Base-by-base conservation (phyloP, 2,888 invertebrate genomes). In the Vesta saturnalis region DNA sequence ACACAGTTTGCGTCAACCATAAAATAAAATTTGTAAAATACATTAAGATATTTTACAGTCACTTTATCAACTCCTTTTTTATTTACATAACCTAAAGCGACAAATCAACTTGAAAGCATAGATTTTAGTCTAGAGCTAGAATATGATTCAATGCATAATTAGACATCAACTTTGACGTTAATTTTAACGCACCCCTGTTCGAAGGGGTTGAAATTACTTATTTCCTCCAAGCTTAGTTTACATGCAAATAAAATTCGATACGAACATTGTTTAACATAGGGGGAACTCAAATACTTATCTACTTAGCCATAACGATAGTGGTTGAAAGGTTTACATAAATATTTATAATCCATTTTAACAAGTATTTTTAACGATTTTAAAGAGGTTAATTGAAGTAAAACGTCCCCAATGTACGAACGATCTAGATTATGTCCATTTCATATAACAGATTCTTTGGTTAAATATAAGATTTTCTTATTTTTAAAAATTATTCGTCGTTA, bases 221-320 rank as follows among this genome's bases (percentile, higher is more conserved):
- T 39, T 39, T 39, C 39, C 39, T 39, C 39, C 39, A n/a, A 12
- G 39, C 39, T n/a, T 39, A 39, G 39, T 39, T 39, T 39, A 39
- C 39, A 39, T 39, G 39, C 39, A 39, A 39, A 39, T 39, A 39
- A 39, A 39, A 39, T 39, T 39, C 39, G 39, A 39, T 39, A 39
- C 39, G 39, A 39, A 39, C 39, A 39, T 39, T 39, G 39, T 39
- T 39, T 39, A 39, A 39, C 39, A 39, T n/a, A n/a, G 39, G 39
- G 39, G 39, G n/a, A 39, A 39, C 39, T 39, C 12, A 39, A 39
- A 39, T 39, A 39, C 39, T 39, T 39, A 39, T 39, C 39, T 39
- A 39, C 39, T 39, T 39, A 39, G n/a, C 39, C 39, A 39, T n/a
- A n/a, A n/a, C 8, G 39, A 39, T 39, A 39, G 39, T 39, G 39